Conservation (phyloP, 1,140 invertebrate genomes). For the Drosophila ambigua region DNA sequence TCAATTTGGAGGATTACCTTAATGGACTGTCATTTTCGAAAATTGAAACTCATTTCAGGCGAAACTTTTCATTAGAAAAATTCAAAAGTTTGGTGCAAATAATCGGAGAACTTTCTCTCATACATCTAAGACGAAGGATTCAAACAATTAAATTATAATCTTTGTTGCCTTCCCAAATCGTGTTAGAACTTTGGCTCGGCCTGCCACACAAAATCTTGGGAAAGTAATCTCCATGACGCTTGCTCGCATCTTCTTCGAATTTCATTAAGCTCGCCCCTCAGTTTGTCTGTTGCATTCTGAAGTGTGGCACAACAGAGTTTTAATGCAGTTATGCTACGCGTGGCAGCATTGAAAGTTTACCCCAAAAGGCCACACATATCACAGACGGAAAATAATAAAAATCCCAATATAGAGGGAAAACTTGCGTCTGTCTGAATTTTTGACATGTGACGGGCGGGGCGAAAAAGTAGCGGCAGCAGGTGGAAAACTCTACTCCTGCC, state of each 20-base stretch:
- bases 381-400: slow-evolving; percentile 24
- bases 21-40: too few relatives aligned
- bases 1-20: slow-evolving; percentile 6
- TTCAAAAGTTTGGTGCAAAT: neutral
- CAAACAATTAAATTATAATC: neutral
- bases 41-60: too few relatives aligned
- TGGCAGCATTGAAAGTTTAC: slow-evolving; percentile 44
- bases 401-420: slow-evolving; percentile 31
- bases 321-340: slow-evolving; percentile 43
- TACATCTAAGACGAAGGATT: neutral
- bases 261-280: slow-evolving; percentile 18
- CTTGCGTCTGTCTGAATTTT: slow-evolving; percentile 42
- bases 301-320: slow-evolving; percentile 28
- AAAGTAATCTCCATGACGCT: slow-evolving; percentile 16
- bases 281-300: neutral
- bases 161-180: neutral
- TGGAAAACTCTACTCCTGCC: neutral
- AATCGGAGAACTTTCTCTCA: neutral
- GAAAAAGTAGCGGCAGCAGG: slow-evolving; percentile 9
- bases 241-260: slow-evolving; percentile 10
- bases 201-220: neutral
- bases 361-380: slow-evolving; percentile 40
- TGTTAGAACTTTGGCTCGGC: too few relatives aligned
- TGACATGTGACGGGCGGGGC: slow-evolving; percentile 47
- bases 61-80: neutral